Percentiles rank a stretch among this genome's conserved stretches.
Evolutionary conservation across 2,113 vertebrate species (phyloP).

Genomic region (Leptobrachium leishanense): DNA sequence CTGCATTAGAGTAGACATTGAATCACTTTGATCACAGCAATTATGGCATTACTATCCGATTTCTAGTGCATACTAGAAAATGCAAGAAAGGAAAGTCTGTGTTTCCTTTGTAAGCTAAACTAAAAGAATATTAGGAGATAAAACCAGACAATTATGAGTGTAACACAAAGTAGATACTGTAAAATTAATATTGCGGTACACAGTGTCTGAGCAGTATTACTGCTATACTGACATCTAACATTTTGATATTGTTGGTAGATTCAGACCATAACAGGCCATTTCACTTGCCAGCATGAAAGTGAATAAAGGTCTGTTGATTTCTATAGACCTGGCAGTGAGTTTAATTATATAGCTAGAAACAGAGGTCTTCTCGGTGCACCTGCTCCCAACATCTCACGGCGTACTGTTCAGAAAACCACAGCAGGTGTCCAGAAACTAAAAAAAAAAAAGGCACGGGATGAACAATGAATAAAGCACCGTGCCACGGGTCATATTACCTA

Average conservation of each 20-base stretch:
- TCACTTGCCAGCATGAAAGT: conserved; percentile 32
- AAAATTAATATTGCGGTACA: conserved; percentile 9
- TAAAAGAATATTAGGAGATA: background rate
- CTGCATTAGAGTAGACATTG: background rate
- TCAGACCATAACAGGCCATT: conserved; percentile 28
- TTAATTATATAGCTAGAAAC: conserved; percentile 47
- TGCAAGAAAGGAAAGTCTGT: background rate
- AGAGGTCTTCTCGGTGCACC: conserved; percentile 43
- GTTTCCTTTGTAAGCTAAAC: conserved; percentile 1
- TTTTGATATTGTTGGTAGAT: conserved; percentile 12
- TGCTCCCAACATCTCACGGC: conserved; percentile 45
- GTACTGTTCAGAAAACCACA: conserved; percentile 41
- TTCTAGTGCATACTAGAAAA: background rate
- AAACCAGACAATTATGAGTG: background rate
- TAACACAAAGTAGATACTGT: background rate
- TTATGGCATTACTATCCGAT: conserved; percentile 18
- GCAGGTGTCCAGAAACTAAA: conserved; percentile 43
- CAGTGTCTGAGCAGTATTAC: conserved; percentile 18
- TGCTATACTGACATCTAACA: conserved; percentile 11
- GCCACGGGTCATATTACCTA: conserved; percentile 47
- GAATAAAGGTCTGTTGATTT: conserved; percentile 47
- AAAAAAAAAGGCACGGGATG: conserved; percentile 39
- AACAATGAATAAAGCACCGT: conserved; percentile 47
- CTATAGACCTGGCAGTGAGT: conserved; percentile 43
- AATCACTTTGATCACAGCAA: background rate